Conservation (phyloP, 2,888 invertebrate genomes). For the Mesorhabditis spiculigera region DNA sequence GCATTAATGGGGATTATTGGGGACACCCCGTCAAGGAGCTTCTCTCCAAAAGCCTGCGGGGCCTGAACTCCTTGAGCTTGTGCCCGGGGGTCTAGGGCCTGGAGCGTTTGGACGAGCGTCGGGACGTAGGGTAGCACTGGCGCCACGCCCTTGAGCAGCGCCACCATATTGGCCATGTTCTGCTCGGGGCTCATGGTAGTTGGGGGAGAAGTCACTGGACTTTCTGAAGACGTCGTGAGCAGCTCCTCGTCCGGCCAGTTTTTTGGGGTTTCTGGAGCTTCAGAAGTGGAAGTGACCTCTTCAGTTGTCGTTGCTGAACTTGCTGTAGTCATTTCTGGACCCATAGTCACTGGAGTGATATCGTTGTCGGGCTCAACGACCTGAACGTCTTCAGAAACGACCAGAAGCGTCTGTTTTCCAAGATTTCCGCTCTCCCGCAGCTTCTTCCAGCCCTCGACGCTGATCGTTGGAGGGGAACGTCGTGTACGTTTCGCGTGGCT, state of each 20-base stretch:
- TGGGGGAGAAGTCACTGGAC: background rate
- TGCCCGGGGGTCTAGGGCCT: slow-evolving; percentile 27
- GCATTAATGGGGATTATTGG: slow-evolving; percentile 23
- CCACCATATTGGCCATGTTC: slow-evolving; percentile 35
- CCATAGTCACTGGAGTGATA: background rate
- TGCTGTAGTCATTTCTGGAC: slow-evolving; percentile 9
- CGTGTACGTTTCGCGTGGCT: background rate
- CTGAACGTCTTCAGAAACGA: slow-evolving; percentile 28
- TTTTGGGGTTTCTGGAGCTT: background rate
- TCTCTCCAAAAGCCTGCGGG: background rate
- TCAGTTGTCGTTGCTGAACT: slow-evolving; percentile 11
- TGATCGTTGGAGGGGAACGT: slow-evolving; percentile 15
- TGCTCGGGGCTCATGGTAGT: slow-evolving; percentile 11
- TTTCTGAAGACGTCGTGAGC: background rate
- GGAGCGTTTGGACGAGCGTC: slow-evolving; percentile 31
- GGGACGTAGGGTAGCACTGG: slow-evolving; percentile 44
- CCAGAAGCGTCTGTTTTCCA: slow-evolving; percentile 35
- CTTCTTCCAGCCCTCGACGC: slow-evolving; percentile 32
- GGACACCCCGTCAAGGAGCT: slow-evolving; percentile 8
- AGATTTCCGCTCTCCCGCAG: slow-evolving; percentile 12
- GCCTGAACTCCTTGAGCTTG: background rate
- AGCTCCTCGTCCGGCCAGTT: background rate
- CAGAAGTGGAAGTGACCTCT: background rate
- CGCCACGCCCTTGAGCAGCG: slow-evolving; percentile 37
- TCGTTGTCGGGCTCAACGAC: slow-evolving; percentile 21